Percentiles rank a stretch among this genome's conserved stretches.
Conservation (phyloP, 2,797 vertebrate species). For the Neomorphus geoffroyi region DNA sequence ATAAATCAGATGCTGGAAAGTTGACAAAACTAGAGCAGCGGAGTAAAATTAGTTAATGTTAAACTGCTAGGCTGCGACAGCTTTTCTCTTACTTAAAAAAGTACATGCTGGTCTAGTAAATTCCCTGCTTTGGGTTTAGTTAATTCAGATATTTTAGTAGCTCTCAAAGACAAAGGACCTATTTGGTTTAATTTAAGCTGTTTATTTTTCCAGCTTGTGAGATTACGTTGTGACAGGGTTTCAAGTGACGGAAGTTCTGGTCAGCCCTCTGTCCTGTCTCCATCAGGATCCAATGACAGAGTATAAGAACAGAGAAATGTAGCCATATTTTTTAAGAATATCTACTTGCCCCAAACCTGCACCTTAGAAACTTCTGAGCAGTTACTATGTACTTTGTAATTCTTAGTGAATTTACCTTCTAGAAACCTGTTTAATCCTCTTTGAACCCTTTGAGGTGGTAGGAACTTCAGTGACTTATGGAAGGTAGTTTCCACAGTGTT, state of each 20-base stretch:
- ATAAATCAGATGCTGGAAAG: background rate
- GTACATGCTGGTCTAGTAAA: background rate
- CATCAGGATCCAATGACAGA: background rate
- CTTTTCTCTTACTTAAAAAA: background rate
- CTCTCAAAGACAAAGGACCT: background rate
- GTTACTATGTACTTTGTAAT: background rate
- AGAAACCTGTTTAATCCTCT: background rate
- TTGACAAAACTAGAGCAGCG: background rate
- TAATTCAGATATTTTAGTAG: background rate
- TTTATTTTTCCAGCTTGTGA: background rate
- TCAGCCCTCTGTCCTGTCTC: accelerated
- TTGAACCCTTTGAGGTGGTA: background rate
- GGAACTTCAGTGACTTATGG: background rate
- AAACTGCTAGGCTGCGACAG: background rate
- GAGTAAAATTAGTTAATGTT: slow-evolving; percentile 24
- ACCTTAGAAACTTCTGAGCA: background rate
- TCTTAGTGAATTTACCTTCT: background rate
- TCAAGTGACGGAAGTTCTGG: background rate
- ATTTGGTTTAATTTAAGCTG: background rate
- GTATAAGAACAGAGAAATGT: background rate
- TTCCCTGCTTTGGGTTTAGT: background rate
- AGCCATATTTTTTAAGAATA: background rate
- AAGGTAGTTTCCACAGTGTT: accelerated
- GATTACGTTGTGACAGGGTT: background rate
- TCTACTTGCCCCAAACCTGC: background rate